These are phyloP conservation scores for Hesperophylax magnus DNA, from an alignment of 1,140 invertebrate species.

Conservation along the genomic window DNA sequence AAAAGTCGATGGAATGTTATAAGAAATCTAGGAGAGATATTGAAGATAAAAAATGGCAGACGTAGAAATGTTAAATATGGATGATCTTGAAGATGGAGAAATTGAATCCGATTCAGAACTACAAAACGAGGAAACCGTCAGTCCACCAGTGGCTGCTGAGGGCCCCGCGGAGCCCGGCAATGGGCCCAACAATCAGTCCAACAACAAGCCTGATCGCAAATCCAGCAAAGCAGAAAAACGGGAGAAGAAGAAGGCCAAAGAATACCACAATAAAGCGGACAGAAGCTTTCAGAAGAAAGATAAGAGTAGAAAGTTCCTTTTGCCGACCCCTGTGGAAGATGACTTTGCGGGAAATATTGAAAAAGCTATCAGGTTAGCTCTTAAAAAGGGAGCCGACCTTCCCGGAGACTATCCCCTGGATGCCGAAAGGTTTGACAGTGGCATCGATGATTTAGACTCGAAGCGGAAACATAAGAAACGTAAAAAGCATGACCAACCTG, in stretches of 20 bases:
- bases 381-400: slow-evolving; percentile 72
- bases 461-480: slow-evolving; percentile 69
- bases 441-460: slow-evolving; percentile 62
- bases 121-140: slow-evolving; percentile 60
- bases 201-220: slow-evolving; percentile 53
- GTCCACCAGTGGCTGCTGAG: slow-evolving; percentile 15
- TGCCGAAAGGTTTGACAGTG: slow-evolving; percentile 54
- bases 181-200: neutral
- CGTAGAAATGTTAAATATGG: slow-evolving; percentile 60
- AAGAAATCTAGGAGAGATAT: neutral
- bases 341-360: slow-evolving; percentile 85
- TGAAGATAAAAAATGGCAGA: slow-evolving; percentile 61
- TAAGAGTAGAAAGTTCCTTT: slow-evolving; percentile 58
- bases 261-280: slow-evolving; percentile 64
- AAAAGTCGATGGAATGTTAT: neutral
- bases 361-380: slow-evolving; percentile 79
- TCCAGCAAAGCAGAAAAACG: slow-evolving; percentile 29
- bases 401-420: slow-evolving; percentile 65
- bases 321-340: slow-evolving; percentile 69
- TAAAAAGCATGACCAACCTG: slow-evolving; percentile 68
- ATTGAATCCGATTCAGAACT: slow-evolving; percentile 74
- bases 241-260: slow-evolving; percentile 64
- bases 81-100: slow-evolving; percentile 75
- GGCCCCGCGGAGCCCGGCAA: neutral
- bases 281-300: slow-evolving; percentile 64